Evolutionary conservation across 2,113 vertebrate species (phyloP).

Genomic region (Lontra canadensis): DNA sequence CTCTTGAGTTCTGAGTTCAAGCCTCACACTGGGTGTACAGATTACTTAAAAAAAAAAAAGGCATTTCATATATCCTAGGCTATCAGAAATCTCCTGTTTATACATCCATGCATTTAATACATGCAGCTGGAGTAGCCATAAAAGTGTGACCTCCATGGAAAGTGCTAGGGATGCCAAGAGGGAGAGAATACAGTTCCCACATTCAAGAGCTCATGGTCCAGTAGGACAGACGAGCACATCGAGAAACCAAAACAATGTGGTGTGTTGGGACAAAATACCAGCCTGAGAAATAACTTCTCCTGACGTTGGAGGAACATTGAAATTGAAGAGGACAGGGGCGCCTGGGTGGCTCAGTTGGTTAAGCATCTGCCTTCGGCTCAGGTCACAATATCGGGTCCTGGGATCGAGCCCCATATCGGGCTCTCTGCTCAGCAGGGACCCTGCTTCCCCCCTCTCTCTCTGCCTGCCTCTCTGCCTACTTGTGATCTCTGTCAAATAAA

Average conservation of each 20-base stretch:
- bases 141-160: not conserved
- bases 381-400: too few relatives aligned
- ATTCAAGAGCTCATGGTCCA: not conserved
- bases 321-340: not conserved
- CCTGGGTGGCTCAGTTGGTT: too few relatives aligned
- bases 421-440: too few relatives aligned
- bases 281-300: not conserved
- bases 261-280: not conserved
- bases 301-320: not conserved
- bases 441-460: too few relatives aligned
- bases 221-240: not conserved
- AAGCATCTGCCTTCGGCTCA: too few relatives aligned
- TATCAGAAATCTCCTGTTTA: not conserved
- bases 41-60: not conserved
- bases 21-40: not conserved
- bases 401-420: too few relatives aligned
- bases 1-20: not conserved
- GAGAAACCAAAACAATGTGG: not conserved
- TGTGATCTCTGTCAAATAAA: too few relatives aligned
- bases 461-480: too few relatives aligned
- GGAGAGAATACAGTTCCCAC: not conserved
- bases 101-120: not conserved
- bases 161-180: not conserved
- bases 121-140: not conserved
- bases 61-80: not conserved